These are phyloP conservation scores for Oryctolagus cuniculus DNA, from an alignment of 2,113 vertebrate species.

Conservation along the genomic window mOryCun1.1 NC_091441.1:58007001-58007500, in stretches of 20 bases:
- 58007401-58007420: neutral
- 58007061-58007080: neutral
- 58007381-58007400: neutral
- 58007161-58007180: slow-evolving; percentile 27
- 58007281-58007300: neutral
- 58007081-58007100: neutral
- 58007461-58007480: neutral
- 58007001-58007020: neutral
- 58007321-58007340: neutral
- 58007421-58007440: too few relatives aligned
- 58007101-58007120: neutral
- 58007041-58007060: slow-evolving; percentile 15
- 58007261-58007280: neutral
- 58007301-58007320: slow-evolving; percentile 21
- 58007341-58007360: neutral
- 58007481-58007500: neutral
- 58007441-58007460: neutral
- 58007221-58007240: slow-evolving; percentile 24
- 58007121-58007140: slow-evolving; percentile 4
- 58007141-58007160: slow-evolving; percentile 31
- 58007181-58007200: neutral
- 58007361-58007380: neutral
- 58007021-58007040: slow-evolving; percentile 35
- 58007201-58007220: neutral
- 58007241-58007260: neutral